These are phyloP conservation scores for Ictalurus punctatus DNA, from an alignment of 2,113 vertebrate genomes.

Conservation along the genomic window DNA sequence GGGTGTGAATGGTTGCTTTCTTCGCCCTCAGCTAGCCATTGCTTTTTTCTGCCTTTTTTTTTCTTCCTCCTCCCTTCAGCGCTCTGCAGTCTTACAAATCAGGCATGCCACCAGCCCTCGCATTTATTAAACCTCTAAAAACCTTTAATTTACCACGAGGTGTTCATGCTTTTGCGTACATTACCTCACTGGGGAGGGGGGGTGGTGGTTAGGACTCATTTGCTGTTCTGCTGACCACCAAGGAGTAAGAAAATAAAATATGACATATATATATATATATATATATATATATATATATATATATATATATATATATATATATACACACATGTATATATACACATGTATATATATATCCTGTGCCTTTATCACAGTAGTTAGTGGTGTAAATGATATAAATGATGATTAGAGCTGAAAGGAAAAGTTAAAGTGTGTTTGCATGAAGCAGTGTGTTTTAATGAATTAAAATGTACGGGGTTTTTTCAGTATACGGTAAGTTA, in stretches of 20 bases:
- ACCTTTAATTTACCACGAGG: constrained; percentile 25
- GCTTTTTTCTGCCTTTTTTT: background rate
- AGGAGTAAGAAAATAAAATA: constrained; percentile 10
- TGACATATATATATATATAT: background rate
- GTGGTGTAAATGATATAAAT: background rate
- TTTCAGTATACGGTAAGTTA: background rate
- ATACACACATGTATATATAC: no score
- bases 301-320: no score
- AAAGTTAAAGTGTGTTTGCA: background rate
- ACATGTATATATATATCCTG: no score
- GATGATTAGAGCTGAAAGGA: background rate
- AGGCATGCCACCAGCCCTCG: constrained; percentile 27
- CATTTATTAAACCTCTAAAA: constrained; percentile 41
- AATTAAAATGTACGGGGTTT: background rate
- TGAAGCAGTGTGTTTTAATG: background rate
- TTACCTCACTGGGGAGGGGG: background rate
- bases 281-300: no score
- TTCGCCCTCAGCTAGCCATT: constrained; percentile 49
- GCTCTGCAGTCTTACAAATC: constrained; percentile 40
- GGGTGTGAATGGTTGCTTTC: constrained; percentile 62
- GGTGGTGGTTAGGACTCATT: background rate
- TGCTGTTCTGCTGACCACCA: constrained; percentile 27
- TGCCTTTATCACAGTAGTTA: background rate
- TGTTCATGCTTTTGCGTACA: constrained; percentile 15
- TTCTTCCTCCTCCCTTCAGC: background rate